Evolutionary conservation across 2,113 vertebrate species (phyloP).

Genomic region (Trogon surrucura): DNA sequence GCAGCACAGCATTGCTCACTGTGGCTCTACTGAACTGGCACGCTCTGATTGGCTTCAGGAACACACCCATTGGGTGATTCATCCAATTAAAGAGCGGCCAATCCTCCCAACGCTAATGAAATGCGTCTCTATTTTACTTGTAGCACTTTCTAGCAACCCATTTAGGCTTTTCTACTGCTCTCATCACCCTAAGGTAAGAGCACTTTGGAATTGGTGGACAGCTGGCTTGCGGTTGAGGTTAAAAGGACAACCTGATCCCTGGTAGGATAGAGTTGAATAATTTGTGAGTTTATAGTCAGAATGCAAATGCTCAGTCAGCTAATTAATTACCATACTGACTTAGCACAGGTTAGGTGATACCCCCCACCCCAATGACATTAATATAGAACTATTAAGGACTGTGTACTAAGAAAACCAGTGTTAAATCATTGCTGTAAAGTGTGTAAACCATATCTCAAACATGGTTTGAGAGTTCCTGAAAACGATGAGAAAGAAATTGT

Average conservation of each 20-base stretch:
- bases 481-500: not conserved
- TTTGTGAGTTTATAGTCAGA: not conserved
- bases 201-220: not conserved
- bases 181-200: constrained; percentile 14
- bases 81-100: constrained; percentile 54
- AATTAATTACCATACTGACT: not conserved
- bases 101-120: constrained; percentile 39
- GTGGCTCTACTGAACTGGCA: constrained; percentile 47
- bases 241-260: not conserved
- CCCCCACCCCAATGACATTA: not conserved
- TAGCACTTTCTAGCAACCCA: constrained; percentile 55
- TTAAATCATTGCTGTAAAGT: not conserved
- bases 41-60: constrained; percentile 34
- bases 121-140: constrained; percentile 37
- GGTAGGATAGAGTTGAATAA: not conserved
- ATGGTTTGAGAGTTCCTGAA: not conserved
- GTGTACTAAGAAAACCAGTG: not conserved
- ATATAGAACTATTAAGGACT: not conserved
- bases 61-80: constrained; percentile 53
- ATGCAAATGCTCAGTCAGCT: not conserved
- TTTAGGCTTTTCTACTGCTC: constrained; percentile 21
- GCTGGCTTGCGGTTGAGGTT: not conserved
- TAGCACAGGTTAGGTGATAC: not conserved
- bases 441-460: not conserved
- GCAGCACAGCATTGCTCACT: constrained; percentile 42